Evolutionary conservation across 2,888 invertebrate species (phyloP), one percentile per base, ranked within the genome.

Genomic region (Dynastes maya): DNA sequence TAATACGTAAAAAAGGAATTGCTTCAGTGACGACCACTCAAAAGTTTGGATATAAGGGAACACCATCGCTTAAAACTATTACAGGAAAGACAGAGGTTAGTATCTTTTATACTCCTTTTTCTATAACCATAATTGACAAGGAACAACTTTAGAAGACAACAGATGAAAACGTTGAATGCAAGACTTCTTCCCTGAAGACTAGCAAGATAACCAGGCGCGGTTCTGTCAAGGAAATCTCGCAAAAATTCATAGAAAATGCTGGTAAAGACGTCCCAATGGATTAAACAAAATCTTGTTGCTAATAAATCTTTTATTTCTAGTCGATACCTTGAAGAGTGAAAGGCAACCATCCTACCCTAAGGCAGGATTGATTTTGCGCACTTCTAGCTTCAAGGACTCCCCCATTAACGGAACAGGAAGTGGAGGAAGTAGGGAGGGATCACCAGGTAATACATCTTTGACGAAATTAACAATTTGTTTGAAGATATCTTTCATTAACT

Each of bases 151-250:
- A 79, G 45, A 68, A 80, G 68, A 70, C 55, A 40, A 68, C 78
- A 16, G 37, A 29, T 58, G 80, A 78, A 40, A 80, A 80, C 5
- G 9, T 27, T n/a, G 77, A 80, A 70, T 40, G 32, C 22, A 76
- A 76, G 78, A 22, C 55, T 2, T 78, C 80, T 67, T 75, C 70
- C 11, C 49, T 61, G 5, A 76, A 61, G 16, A 78, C 85, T 79
- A 83, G 86, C 70, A 88, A 87, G 88, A 89, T 92, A 6, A 91
- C 92, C 32, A 90, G 94, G n/a, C 91, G 93, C 83, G 94, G 93
- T 82, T 95, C 95, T 0, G 94, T 95, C 13, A 94, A 94, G 86
- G 94, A 94, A 77, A 91, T 95, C 81, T 94, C 94, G n/a, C 94
- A 95, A 86, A 95, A 94, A 87, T 95, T 93, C 86, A 93, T 94